Evolutionary conservation across 1,140 invertebrate species (phyloP).

Genomic region (Eufriesea mexicana): DNA sequence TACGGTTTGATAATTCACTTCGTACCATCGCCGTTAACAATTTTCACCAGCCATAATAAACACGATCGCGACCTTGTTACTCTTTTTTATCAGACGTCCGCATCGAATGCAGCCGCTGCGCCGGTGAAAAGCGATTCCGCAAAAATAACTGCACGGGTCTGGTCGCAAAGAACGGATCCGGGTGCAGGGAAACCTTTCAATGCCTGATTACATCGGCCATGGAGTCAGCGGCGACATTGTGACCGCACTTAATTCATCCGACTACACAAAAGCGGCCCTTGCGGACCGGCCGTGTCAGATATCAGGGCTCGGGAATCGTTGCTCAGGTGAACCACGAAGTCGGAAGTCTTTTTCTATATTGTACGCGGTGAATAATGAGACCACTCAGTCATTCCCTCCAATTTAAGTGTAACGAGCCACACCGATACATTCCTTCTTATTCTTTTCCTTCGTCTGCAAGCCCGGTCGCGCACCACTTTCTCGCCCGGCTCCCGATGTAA

Average conservation of each 20-base stretch:
- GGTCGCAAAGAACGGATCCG: neutral
- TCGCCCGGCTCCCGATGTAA: constrained; percentile 74
- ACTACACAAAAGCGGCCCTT: constrained; percentile 28
- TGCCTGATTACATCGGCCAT: constrained; percentile 50
- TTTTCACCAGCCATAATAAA: neutral
- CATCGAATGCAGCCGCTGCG: neutral
- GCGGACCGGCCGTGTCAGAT: constrained; percentile 58
- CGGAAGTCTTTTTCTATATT: constrained; percentile 78
- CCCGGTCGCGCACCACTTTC: constrained; percentile 50
- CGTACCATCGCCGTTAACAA: neutral
- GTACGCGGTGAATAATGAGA: constrained; percentile 81
- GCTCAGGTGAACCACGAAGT: constrained; percentile 54
- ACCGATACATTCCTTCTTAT: constrained; percentile 82
- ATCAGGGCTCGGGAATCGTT: constrained; percentile 57
- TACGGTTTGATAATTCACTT: neutral
- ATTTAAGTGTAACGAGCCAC: constrained; percentile 83
- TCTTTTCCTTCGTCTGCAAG: constrained; percentile 72
- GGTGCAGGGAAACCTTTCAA: constrained; percentile 40
- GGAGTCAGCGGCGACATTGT: constrained; percentile 33
- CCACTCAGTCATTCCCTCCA: constrained; percentile 82
- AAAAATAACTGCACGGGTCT: neutral
- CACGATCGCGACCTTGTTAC: neutral
- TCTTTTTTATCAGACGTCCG: neutral
- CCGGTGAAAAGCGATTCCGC: neutral
- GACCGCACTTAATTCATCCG: constrained; percentile 61